Evolutionary conservation across 2,113 vertebrate genomes (phyloP).

Genomic region (Actenoides hombroni): DNA sequence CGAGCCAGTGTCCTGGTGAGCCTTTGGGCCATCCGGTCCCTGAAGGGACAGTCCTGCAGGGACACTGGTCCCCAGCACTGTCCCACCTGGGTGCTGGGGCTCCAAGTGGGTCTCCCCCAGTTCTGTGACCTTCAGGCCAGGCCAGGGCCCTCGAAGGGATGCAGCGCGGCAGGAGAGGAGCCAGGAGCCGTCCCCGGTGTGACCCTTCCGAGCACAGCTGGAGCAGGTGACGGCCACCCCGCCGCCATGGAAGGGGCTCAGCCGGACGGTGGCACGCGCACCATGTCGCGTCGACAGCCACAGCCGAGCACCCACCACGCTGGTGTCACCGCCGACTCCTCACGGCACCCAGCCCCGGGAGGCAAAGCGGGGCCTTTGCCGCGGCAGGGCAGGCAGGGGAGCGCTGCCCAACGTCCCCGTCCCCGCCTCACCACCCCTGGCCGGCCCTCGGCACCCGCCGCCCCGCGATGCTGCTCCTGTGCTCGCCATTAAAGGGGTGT

Average conservation of each 20-base stretch:
- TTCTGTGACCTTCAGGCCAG: neutral
- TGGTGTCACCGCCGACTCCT: rapidly evolving
- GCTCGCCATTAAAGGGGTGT: neutral
- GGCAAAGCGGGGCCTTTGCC: rapidly evolving
- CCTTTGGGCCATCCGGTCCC: neutral
- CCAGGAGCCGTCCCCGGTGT: rapidly evolving
- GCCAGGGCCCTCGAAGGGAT: rapidly evolving
- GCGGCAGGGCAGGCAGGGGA: rapidly evolving
- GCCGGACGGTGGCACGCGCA: rapidly evolving
- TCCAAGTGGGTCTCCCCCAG: too few species aligned
- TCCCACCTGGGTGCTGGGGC: neutral
- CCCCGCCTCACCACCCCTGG: rapidly evolving
- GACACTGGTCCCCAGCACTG: neutral
- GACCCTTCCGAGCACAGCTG: too few species aligned
- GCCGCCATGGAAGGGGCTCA: rapidly evolving
- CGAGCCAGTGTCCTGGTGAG: neutral
- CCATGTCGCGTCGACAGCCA: rapidly evolving
- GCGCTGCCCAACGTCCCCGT: rapidly evolving
- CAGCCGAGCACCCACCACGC: rapidly evolving
- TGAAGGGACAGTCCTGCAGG: neutral
- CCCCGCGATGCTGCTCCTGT: neutral
- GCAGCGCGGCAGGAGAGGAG: rapidly evolving
- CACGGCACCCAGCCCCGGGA: rapidly evolving
- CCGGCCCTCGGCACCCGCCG: rapidly evolving
- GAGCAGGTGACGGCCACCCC: rapidly evolving